These are phyloP conservation scores for Nerophis ophidion DNA, from an alignment of 2,113 vertebrate genomes.

Conservation along the genomic window DNA sequence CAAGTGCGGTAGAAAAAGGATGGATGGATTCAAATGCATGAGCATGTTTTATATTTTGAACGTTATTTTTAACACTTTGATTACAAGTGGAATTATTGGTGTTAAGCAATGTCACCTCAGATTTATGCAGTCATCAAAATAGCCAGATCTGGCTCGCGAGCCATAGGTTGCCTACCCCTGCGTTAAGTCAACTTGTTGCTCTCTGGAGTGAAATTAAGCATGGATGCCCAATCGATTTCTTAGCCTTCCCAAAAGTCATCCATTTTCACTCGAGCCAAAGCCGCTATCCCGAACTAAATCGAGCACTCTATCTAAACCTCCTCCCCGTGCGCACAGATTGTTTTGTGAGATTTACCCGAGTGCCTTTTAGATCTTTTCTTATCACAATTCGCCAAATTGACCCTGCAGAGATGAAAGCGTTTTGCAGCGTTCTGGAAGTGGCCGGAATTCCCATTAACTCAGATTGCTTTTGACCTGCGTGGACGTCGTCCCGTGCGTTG, in stretches of 20 bases:
- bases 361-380: conserved; percentile 32
- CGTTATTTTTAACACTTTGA: too few relatives aligned
- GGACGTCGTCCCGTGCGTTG: background rate
- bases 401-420: conserved; percentile 35
- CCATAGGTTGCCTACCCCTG: too few relatives aligned
- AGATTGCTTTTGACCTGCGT: conserved; percentile 40
- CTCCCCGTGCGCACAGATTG: conserved; percentile 30
- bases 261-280: conserved; percentile 62
- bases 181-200: conserved; percentile 69
- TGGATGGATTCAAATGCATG: too few relatives aligned
- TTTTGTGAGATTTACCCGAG: conserved; percentile 31
- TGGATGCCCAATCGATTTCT: conserved; percentile 73
- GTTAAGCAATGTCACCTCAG: too few relatives aligned
- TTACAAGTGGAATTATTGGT: too few relatives aligned
- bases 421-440: conserved; percentile 44
- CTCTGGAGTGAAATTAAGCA: conserved; percentile 74
- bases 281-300: conserved; percentile 39
- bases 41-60: too few relatives aligned
- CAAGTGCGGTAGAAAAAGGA: too few relatives aligned
- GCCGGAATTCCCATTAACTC: conserved; percentile 51
- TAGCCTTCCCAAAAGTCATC: conserved; percentile 70
- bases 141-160: too few relatives aligned
- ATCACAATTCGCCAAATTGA: conserved; percentile 41
- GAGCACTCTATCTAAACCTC: conserved; percentile 10
- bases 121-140: too few relatives aligned